Evolutionary conservation across 2,888 invertebrate species (phyloP).

Genomic region (Hirudinaria manillensis): DNA sequence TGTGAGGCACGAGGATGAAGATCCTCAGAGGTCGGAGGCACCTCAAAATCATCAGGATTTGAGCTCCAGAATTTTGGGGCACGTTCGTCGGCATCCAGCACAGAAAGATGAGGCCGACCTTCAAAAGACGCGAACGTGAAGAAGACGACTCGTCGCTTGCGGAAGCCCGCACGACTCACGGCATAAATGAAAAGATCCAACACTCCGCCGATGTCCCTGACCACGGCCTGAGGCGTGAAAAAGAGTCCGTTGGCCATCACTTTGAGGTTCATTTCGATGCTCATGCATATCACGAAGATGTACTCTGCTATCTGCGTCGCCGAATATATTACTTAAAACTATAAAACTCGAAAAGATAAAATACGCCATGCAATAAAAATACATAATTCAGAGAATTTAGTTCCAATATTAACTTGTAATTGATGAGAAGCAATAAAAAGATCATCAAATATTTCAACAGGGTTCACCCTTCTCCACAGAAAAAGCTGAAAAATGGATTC

Average conservation of each 20-base stretch:
- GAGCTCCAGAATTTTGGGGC: slow-evolving; percentile 85
- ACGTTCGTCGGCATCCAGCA: slow-evolving; percentile 89
- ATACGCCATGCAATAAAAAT: not conserved
- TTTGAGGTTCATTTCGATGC: slow-evolving; percentile 86
- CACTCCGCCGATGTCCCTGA: slow-evolving; percentile 92
- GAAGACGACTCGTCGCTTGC: no score
- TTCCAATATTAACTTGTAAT: not conserved
- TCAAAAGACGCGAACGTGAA: slow-evolving; percentile 32
- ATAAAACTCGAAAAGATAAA: not conserved
- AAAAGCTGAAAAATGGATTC: no score
- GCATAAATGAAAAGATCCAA: slow-evolving; percentile 95
- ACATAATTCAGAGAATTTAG: not conserved
- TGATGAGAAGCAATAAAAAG: no score
- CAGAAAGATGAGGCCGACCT: slow-evolving; percentile 89
- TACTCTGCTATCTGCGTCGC: slow-evolving; percentile 73
- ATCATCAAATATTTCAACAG: no score
- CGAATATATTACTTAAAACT: no score
- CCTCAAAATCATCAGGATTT: slow-evolving; percentile 88
- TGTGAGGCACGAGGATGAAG: slow-evolving; percentile 95
- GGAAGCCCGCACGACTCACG: slow-evolving; percentile 68
- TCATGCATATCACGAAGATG: slow-evolving; percentile 96
- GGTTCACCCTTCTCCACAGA: no score
- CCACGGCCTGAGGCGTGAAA: slow-evolving; percentile 96
- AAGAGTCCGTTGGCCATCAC: slow-evolving; percentile 93
- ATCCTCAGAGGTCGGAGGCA: slow-evolving; percentile 92